phyloP scores from a whole-genome alignment of 2,888 invertebrate genomes.

The Ptycholaimellus sp. region DNA sequence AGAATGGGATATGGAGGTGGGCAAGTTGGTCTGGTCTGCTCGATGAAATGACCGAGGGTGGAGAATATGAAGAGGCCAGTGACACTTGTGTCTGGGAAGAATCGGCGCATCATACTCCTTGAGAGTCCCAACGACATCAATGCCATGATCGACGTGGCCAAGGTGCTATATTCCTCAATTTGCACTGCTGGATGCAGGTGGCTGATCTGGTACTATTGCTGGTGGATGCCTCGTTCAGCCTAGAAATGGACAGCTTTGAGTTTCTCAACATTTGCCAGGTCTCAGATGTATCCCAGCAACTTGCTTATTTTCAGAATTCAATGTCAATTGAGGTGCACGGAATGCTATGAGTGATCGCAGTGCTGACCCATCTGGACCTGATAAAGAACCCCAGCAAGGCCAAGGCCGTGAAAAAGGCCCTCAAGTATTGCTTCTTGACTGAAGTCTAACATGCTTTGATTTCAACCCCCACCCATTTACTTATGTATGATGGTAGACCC shows the following conservation, averaged over 20 bases:
- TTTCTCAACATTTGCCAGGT: slow-evolving; percentile 88
- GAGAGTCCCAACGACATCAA: slow-evolving; percentile 96
- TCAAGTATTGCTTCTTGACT: slow-evolving; percentile 99
- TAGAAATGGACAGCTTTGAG: slow-evolving; percentile 99
- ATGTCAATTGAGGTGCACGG: too few species aligned
- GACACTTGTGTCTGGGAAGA: slow-evolving; percentile 76
- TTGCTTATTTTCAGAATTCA: too few species aligned
- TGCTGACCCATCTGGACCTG: slow-evolving; percentile 80
- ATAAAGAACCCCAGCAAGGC: slow-evolving; percentile 52
- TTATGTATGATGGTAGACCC: too few species aligned
- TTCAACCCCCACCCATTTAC: background rate
- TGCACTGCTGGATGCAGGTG: too few species aligned
- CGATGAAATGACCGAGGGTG: slow-evolving; percentile 62
- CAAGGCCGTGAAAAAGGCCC: slow-evolving; percentile 69
- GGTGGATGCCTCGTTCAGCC: slow-evolving; percentile 91
- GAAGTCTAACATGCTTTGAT: slow-evolving; percentile 55
- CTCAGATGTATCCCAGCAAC: too few species aligned
- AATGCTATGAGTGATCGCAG: slow-evolving; percentile 48
- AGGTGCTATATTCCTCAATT: slow-evolving; percentile 87
- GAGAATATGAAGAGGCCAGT: slow-evolving; percentile 44
- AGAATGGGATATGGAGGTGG: slow-evolving; percentile 11
- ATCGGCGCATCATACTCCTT: slow-evolving; percentile 71
- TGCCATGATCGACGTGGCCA: slow-evolving; percentile 94
- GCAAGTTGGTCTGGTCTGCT: slow-evolving; percentile 54
- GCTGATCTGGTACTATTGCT: slow-evolving; percentile 39